A percentile compares a stretch with the other conserved stretches of the same genome.
These are phyloP conservation scores for Premnoplex brunnescens DNA, from an alignment of 2,797 vertebrate species.

Conservation along the genomic window DNA sequence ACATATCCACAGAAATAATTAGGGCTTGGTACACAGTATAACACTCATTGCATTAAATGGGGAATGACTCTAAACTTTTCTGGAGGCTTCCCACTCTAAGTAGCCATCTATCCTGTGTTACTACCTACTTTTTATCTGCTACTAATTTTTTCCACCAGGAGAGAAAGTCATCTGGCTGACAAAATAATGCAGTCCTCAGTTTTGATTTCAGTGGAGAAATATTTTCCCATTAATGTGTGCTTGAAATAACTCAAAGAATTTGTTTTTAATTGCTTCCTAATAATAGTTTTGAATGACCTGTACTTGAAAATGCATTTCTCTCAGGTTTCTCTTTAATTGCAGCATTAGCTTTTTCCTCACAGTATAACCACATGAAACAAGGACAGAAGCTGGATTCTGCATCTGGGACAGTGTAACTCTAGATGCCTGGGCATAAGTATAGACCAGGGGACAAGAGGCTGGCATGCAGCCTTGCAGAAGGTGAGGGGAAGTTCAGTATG, in stretches of 20 bases:
- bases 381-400: neutral
- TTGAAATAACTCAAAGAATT: constrained; percentile 2
- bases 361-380: neutral
- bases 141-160: neutral
- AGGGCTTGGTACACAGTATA: neutral
- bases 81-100: neutral
- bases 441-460: neutral
- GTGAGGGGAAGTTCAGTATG: neutral
- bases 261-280: constrained; percentile 15
- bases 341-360: neutral
- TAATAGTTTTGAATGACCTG: neutral
- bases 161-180: neutral
- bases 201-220: neutral
- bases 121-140: neutral
- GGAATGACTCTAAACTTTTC: neutral
- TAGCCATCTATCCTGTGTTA: neutral
- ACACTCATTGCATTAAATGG: neutral
- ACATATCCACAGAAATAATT: neutral
- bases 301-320: neutral
- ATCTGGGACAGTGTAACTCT: neutral
- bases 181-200: neutral
- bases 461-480: neutral
- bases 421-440: neutral
- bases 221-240: neutral
- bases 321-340: neutral